These are phyloP conservation scores for Rotaria magnacalcarata DNA, from an alignment of 2,888 invertebrate genomes.

Conservation along the genomic window DNA sequence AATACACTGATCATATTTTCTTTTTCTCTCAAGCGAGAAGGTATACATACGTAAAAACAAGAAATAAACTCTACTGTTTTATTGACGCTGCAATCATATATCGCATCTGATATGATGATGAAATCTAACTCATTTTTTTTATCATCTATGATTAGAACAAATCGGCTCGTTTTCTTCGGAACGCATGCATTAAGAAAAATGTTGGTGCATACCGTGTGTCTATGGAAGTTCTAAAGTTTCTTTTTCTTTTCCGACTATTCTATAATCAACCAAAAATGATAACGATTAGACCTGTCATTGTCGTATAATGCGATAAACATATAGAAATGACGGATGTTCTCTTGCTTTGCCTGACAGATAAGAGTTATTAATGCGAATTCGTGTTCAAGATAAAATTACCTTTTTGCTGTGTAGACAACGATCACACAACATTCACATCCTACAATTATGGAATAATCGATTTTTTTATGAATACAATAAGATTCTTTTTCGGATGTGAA, in stretches of 20 bases:
- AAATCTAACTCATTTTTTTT: background rate
- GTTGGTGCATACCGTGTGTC: background rate
- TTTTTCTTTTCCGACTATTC: background rate
- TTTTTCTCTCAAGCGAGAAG: background rate
- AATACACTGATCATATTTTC: background rate
- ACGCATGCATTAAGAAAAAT: background rate
- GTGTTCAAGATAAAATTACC: background rate
- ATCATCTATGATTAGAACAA: background rate
- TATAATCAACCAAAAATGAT: background rate
- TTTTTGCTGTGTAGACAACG: background rate
- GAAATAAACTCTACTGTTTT: too few relatives aligned
- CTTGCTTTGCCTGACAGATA: background rate
- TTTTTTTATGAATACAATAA: too few relatives aligned
- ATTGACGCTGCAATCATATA: too few relatives aligned
- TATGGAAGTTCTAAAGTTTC: background rate
- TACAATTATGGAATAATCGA: too few relatives aligned
- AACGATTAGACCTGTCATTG: background rate
- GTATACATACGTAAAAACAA: background rate
- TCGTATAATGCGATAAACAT: background rate
- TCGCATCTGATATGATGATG: too few relatives aligned
- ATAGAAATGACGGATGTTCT: background rate
- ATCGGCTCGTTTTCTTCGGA: background rate
- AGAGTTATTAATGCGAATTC: background rate
- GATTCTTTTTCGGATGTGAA: too few relatives aligned
- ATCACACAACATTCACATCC: background rate